phyloP scores from a whole-genome alignment of 2,797 vertebrate species.

The Momotus momota region DNA sequence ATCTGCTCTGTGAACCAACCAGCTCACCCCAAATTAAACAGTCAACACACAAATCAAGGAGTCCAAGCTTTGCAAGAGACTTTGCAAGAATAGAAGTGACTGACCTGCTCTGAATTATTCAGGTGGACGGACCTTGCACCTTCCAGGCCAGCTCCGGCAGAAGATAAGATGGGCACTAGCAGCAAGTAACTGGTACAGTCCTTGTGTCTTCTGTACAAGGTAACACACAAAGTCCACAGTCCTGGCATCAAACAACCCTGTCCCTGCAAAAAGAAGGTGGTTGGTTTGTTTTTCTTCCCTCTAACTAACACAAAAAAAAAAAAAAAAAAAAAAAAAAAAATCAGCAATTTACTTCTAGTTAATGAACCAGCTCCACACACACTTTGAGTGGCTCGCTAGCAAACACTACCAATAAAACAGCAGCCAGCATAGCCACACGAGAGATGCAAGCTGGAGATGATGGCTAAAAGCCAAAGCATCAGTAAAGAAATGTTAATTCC shows the following conservation, averaged over 20 bases:
- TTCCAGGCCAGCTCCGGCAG: not conserved
- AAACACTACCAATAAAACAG: not conserved
- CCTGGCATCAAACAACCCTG: not conserved
- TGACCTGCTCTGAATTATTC: not conserved
- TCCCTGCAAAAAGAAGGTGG: not conserved
- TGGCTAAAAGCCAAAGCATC: not conserved
- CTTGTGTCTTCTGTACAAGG: rapidly evolving
- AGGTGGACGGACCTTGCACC: not conserved
- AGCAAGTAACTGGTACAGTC: not conserved
- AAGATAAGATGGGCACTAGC: rapidly evolving
- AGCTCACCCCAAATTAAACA: not conserved
- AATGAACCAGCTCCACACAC: not conserved
- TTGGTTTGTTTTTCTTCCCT: not conserved
- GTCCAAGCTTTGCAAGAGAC: not conserved
- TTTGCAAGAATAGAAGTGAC: not conserved
- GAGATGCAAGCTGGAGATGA: not conserved
- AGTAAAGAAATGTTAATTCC: rapidly evolving
- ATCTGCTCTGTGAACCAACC: not conserved
- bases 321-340: not conserved
- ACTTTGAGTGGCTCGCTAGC: not conserved
- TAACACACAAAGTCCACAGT: not conserved
- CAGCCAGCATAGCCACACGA: rapidly evolving
- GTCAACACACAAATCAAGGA: not conserved
- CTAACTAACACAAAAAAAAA: not conserved
- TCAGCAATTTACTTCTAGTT: not conserved